Conservation (phyloP, 2,113 vertebrate species). For the Neogobius melanostomus region DNA sequence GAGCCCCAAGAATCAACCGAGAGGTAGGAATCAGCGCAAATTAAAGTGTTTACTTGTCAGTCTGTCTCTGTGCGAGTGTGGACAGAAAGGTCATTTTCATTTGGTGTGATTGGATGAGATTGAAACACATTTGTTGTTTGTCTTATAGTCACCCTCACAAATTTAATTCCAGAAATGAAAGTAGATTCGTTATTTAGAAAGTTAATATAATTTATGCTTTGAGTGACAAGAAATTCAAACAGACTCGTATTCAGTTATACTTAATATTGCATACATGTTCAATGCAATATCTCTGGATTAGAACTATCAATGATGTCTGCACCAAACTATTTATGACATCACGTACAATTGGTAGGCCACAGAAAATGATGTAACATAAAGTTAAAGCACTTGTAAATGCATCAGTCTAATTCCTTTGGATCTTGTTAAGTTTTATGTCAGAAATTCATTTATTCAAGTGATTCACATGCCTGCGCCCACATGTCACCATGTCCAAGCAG, state of each 20-base stretch:
- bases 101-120: slow-evolving; percentile 14
- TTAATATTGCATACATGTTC: no score
- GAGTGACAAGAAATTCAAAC: neutral
- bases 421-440: neutral
- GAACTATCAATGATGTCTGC: no score
- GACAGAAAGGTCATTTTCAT: slow-evolving; percentile 37
- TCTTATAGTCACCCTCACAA: slow-evolving; percentile 9
- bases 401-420: neutral
- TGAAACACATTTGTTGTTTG: slow-evolving; percentile 14
- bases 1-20: slow-evolving; percentile 22
- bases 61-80: slow-evolving; percentile 6
- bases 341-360: no score
- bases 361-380: no score
- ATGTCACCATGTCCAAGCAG: neutral
- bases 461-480: neutral
- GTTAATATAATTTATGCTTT: neutral
- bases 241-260: no score
- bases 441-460: neutral
- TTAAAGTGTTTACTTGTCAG: slow-evolving; percentile 25
- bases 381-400: neutral
- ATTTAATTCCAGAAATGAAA: neutral
- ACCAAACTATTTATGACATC: no score
- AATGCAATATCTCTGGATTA: no score
- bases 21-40: slow-evolving; percentile 32
- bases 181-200: neutral